phyloP scores from a whole-genome alignment of 2,888 invertebrate species.

The Eupithecia vulgata region DNA sequence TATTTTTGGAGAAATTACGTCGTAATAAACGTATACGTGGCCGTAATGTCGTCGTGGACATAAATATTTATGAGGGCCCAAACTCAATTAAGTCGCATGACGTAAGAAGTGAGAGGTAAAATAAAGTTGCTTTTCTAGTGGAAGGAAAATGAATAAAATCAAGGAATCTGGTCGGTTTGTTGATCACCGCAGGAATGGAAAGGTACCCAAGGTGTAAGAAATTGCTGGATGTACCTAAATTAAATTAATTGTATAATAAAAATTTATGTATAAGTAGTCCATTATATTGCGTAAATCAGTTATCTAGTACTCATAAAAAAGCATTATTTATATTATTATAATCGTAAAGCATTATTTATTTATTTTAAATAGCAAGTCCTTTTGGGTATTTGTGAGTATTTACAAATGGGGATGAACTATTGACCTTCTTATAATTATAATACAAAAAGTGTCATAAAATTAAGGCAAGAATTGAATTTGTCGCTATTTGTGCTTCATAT shows the following conservation, averaged over 20 bases:
- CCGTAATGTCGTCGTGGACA: conserved; percentile 17
- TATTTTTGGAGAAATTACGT: not conserved
- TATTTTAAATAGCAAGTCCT: too few species aligned
- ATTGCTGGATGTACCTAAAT: not conserved
- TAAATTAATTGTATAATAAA: too few species aligned
- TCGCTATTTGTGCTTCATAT: too few species aligned
- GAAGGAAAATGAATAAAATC: not conserved
- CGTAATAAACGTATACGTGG: not conserved
- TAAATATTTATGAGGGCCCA: conserved; percentile 29
- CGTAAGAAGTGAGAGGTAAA: not conserved
- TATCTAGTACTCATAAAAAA: too few species aligned
- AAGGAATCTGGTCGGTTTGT: not conserved
- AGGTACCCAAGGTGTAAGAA: not conserved
- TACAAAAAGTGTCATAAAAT: too few species aligned
- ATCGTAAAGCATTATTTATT: too few species aligned
- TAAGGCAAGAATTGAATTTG: too few species aligned
- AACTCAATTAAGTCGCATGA: conserved; percentile 22
- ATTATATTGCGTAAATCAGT: too few species aligned
- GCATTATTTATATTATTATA: too few species aligned
- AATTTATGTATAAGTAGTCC: too few species aligned
- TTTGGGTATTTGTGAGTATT: not conserved
- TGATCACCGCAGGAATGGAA: not conserved
- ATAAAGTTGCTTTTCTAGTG: not conserved
- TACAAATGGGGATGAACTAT: not conserved
- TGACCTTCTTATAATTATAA: too few species aligned